Evolutionary conservation across 2,797 vertebrate species (phyloP), one percentile per base, ranked within the genome.

Genomic region (Rhodeus uyekii): DNA sequence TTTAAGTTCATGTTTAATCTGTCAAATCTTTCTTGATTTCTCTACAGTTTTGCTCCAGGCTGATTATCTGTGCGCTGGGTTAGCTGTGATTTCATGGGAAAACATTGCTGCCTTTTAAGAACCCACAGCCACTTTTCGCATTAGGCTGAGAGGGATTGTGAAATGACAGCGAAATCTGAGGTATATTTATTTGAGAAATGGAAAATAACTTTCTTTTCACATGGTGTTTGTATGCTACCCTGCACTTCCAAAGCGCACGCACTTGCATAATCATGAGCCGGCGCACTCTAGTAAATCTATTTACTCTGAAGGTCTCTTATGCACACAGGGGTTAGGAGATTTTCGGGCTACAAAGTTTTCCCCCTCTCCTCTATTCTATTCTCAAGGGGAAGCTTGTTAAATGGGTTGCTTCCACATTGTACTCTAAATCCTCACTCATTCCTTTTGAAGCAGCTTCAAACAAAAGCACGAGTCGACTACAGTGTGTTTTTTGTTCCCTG

Each of bases 381-480:
- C 65, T 85, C 73, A 75, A 79, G 73, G 90, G 92, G 89, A 89
- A 89, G 77, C 88, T 83, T 79, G 91, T 91, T 90, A 81, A 90
- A 89, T 89, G 89, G 89, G 84, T 86, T 90, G 90, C 88, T 89
- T 93, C 91, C 93, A 93, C 89, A 83, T 92, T 91, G 91, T 88
- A 90, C 90, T 89, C 90, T 91, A 86, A 90, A 87, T 90, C 90
- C 78, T 81, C 87, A 82, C 86, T 89, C 86, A 84, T 85, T 84
- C 90, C 67, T 91, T 94, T 95, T 95, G 93, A 94, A 95, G 92
- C 85, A 65, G 91, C 94, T 94, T 95, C 94, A 95, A 95, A 95
- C 93, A 92, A 92, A 86, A 91, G 90, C 87, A 87, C 50, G 74
- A 77, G 80, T 81, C 53, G 83, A 86, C 83, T 79, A 92, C 85